These are phyloP conservation scores for Esox niger DNA, from an alignment of 2,113 vertebrate species.

Conservation along the genomic window DNA sequence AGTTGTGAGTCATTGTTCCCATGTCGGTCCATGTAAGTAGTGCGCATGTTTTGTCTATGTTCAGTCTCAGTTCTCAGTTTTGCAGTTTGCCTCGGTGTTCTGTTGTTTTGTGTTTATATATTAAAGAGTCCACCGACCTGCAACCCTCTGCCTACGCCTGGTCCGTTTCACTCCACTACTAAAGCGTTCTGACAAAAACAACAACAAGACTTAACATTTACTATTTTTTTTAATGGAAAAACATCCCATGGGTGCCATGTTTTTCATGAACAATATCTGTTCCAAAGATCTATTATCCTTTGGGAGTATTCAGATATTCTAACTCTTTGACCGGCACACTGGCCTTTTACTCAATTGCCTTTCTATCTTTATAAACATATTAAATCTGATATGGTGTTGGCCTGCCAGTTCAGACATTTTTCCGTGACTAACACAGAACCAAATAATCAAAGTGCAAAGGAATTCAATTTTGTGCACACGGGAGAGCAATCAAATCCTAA, in stretches of 20 bases:
- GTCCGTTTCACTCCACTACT: too few relatives aligned
- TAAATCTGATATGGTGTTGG: slow-evolving; percentile 5
- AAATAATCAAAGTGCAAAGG: neutral
- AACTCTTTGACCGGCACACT: slow-evolving; percentile 22
- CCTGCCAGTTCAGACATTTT: neutral
- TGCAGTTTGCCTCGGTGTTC: too few relatives aligned
- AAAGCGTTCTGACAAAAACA: too few relatives aligned
- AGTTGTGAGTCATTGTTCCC: too few relatives aligned
- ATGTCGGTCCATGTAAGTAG: too few relatives aligned
- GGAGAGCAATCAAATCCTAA: neutral
- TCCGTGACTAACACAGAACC: slow-evolving; percentile 19
- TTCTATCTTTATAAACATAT: neutral
- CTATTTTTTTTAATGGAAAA: neutral
- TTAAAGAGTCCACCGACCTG: too few relatives aligned
- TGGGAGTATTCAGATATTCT: slow-evolving; percentile 15
- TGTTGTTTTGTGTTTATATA: too few relatives aligned
- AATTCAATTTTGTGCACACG: slow-evolving; percentile 7
- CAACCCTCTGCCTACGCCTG: too few relatives aligned
- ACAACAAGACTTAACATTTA: neutral
- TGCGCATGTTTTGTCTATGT: too few relatives aligned
- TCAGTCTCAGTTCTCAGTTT: too few relatives aligned
- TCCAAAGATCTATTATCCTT: neutral
- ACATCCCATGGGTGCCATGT: neutral
- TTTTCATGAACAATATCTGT: slow-evolving; percentile 3
- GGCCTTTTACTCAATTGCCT: neutral